Conservation (phyloP, 2,113 vertebrate species). For the Oncorhynchus nerka region DNA sequence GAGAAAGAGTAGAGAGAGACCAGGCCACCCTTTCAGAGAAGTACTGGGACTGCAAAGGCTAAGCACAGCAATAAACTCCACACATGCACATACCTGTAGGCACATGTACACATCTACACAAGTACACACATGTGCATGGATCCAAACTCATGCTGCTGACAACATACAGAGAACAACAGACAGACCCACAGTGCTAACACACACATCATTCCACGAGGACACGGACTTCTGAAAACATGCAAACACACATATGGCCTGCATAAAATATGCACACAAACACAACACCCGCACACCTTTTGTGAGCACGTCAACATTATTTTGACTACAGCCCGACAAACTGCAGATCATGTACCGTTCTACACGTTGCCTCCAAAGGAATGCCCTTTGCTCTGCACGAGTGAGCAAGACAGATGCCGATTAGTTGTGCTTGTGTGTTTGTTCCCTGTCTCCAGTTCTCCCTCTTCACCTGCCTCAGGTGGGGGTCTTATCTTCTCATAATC, state of each 20-base stretch:
- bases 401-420: background rate
- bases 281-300: background rate
- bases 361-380: background rate
- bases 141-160: background rate
- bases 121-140: background rate
- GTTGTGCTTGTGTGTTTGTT: background rate
- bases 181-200: too few relatives aligned
- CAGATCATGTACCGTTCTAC: constrained; percentile 6
- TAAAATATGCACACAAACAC: too few relatives aligned
- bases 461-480: constrained; percentile 23
- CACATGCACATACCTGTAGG: constrained; percentile 2
- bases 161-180: background rate
- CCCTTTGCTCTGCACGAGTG: background rate
- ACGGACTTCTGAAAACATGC: too few relatives aligned
- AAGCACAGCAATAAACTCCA: background rate
- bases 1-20: constrained; percentile 3
- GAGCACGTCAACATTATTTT: background rate
- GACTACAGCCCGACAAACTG: background rate
- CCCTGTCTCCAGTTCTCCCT: background rate
- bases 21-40: constrained; percentile 23
- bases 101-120: constrained; percentile 6
- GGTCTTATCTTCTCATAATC: constrained; percentile 24
- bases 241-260: too few relatives aligned
- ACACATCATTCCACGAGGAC: too few relatives aligned
- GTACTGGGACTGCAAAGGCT: background rate